Evolutionary conservation across 1,140 invertebrate genomes (phyloP), one percentile per base, ranked within the genome.

Genomic region (Lordiphosa stackelbergi): DNA sequence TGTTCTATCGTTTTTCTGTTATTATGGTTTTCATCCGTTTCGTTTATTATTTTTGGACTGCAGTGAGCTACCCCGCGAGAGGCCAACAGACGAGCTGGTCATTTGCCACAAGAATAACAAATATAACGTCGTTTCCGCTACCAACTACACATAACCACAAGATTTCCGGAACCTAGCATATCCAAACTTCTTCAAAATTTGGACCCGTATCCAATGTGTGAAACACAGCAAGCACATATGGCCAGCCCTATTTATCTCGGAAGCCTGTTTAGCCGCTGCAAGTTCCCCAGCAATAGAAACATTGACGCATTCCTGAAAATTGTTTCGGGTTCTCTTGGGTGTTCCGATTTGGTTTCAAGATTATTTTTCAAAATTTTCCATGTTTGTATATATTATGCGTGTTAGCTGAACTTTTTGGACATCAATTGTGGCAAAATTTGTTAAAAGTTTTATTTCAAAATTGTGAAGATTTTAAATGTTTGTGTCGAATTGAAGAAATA

Each of bases 111-210:
- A 11, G n/a, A 24, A 24, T 3, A 24, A 5, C 22, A 0, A 24
- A 5, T 2, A 8, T 53, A 57, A 66, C 60, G 48, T 57, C 60
- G 60, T 66, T 66, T 63, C 59, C 47, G 55, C 36, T 53, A 35
- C 11, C 5, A 40, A 22, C 53, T 0, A 5, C 22, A 22, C 22
- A 4, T 3, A 24, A 24, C 22, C 2, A 5, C 22, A 6, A 24
- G 22, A 24, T 5, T 24, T 6, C 19, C 2, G 19, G 22, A 24
- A 24, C 22, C 22, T 24, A 24, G 64, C 69, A 73, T 73, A 73
- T 73, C 63, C 71, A 64, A 59, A 64, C 69, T 73, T 73, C 56
- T 71, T 72, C 70, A 73, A 57, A 57, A 73, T 71, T 45, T 36
- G 28, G 28, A 7, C 28, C 8, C 28, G 7, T 1, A 31, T 31